A percentile compares a stretch with the other conserved stretches of the same genome.
These are phyloP conservation scores for Torymus aiolomorphi DNA, from an alignment of 2,888 invertebrate species.

Conservation along the genomic window DNA sequence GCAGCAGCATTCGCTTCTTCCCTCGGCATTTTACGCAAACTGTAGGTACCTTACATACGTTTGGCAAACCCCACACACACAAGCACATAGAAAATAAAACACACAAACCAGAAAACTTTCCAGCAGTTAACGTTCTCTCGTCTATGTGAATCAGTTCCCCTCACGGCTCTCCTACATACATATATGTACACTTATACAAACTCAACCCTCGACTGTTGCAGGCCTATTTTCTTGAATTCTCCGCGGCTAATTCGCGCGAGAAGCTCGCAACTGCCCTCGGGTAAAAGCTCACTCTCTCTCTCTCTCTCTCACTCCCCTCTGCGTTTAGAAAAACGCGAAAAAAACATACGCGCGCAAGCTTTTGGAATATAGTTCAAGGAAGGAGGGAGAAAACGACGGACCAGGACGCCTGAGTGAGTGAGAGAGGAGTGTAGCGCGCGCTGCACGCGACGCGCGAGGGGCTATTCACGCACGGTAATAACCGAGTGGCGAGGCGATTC, in stretches of 20 bases:
- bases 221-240: slow-evolving; percentile 14
- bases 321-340: not conserved
- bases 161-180: not conserved
- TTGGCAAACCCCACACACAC: too few species aligned
- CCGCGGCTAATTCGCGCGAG: slow-evolving; percentile 37
- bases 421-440: not conserved
- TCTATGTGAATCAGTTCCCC: too few species aligned
- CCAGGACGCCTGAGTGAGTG: not conserved
- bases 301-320: too few species aligned
- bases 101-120: too few species aligned
- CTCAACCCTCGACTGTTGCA: not conserved
- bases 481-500: slow-evolving; percentile 36
- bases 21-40: too few species aligned
- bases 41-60: too few species aligned
- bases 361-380: slow-evolving; percentile 49
- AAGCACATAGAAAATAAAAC: too few species aligned
- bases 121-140: too few species aligned
- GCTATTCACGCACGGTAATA: slow-evolving; percentile 45
- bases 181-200: not conserved
- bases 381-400: not conserved
- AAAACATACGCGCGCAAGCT: not conserved
- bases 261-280: not conserved
- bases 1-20: too few species aligned
- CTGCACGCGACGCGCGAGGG: not conserved
- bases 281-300: not conserved